A percentile compares a stretch with the other conserved stretches of the same genome.
These are phyloP conservation scores for Sitophilus oryzae DNA, from an alignment of 1,140 invertebrate species.

Conservation along the genomic window DNA sequence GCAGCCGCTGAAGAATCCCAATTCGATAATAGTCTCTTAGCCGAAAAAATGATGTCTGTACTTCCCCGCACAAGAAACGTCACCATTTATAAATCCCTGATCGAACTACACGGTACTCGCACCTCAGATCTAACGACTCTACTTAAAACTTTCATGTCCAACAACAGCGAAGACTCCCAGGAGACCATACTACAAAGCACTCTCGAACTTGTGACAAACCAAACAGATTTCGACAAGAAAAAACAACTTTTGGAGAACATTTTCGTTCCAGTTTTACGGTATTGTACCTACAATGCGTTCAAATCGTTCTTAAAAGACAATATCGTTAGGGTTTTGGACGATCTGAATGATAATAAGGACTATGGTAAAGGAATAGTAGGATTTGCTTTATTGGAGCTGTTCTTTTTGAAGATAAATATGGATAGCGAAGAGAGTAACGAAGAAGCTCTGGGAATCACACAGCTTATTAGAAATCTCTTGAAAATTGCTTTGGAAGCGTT, in stretches of 20 bases:
- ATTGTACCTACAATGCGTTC: slow-evolving; percentile 17
- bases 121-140: slow-evolving; percentile 10
- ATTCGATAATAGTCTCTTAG: neutral
- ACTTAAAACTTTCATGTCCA: slow-evolving; percentile 15
- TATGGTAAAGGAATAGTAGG: no score
- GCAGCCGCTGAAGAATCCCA: neutral
- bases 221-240: slow-evolving; percentile 3
- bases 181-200: slow-evolving; percentile 4
- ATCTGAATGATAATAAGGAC: no score
- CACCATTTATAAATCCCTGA: slow-evolving; percentile 25
- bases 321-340: no score
- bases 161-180: slow-evolving; percentile 7
- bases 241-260: slow-evolving; percentile 13
- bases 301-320: slow-evolving; percentile 25
- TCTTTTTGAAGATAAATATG: no score
- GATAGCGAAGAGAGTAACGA: no score
- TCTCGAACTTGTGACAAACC: neutral
- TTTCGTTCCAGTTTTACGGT: slow-evolving; percentile 22
- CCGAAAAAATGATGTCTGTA: slow-evolving; percentile 14
- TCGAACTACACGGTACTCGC: slow-evolving; percentile 11
- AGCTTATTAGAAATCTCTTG: slow-evolving; percentile 16
- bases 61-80: slow-evolving; percentile 13
- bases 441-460: slow-evolving; percentile 6
- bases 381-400: no score
- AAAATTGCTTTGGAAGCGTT: slow-evolving; percentile 24